Base-by-base conservation (phyloP, 2,113 vertebrate species). In the Narcine bancroftii region DNA sequence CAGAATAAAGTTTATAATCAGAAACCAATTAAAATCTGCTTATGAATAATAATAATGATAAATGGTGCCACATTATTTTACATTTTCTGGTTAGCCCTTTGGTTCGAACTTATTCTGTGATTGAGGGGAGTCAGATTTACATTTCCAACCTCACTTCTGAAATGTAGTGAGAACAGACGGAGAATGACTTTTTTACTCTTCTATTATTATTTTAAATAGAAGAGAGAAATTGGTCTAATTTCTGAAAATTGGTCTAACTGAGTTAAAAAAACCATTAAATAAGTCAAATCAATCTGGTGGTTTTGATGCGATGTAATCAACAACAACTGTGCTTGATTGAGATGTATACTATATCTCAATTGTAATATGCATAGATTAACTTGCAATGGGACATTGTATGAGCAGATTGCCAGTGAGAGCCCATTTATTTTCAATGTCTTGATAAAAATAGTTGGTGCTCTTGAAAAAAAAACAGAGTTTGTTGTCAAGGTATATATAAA, bases 121-220 rank as follows among this genome's bases (percentile, higher is more conserved):
- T 50, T 83, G 33, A 83, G 47, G 50, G 50, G 50, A 87, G 81
- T 87, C 53, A 87, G 81, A 21, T 87, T 63, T 87, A 15, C 53
- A 11, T 60, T 11, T 36, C 81, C 21, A 60, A 15, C 6, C 53
- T 87, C n/a, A 53, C 33, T 87, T 87, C 81, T n/a, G 56, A 21
- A n/a, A 36, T 9, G 56, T 39, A 87, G 36, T 6, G 33, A 85
- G 50, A 33, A 60, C 13, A 56, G 29, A 60, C 33, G 17, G 17
- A 36, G 17, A 36, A 36, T 87, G 36, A 60, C 5, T 87, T 17
- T 60, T 50, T 81, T 24, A n/a, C 75, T 45, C 75, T 60, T 56
- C 33, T 87, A 17, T 60, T 60, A 6, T 36, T 56, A 60, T 33
- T 85, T 87, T n/a, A 17, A 56, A 36, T 56, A 60, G 15, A 19